Evolutionary conservation across 2,113 vertebrate genomes (phyloP), one percentile per base, ranked within the genome.

Genomic region (Gambusia affinis): DNA sequence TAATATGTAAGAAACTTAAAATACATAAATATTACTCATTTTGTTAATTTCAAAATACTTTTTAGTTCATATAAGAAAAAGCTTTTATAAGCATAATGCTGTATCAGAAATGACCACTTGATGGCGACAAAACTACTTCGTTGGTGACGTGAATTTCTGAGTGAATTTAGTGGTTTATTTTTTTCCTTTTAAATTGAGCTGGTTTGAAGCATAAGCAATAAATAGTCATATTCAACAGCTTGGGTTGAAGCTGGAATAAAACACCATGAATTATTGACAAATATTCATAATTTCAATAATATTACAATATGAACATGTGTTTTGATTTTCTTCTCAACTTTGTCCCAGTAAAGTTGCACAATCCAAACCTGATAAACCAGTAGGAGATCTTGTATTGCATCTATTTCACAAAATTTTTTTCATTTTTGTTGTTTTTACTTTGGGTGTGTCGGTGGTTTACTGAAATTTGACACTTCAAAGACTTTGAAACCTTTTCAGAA

Each of bases 101-200:
- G 22, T 47, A 31, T 33, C 47, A 30, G 0, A 1, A 42, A 27
- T 4, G 0, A 29, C 24, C 79, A 5, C 61, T 64, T 60, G 67
- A 4, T 71, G 82, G 54, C 64, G 42, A 79, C 42, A 75, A 31
- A 73, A 3, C 15, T 4, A 14, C 4, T 30, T 51, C 11, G 30
- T 31, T 4, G 27, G 39, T 42, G 1, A 67, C 12, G 44, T 14
- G 4, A 28, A 8, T 39, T 30, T 29, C 24, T 30, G 29, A 12
- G 14, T 15, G n/a, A 29, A 27, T 27, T 27, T 28, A 5, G 4
- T 5, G 31, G 1, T 33, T 28, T 29, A 51, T 51, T 14, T 17
- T 17, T 47, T 47, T 19, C 17, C 22, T 51, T 33, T 6, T 33
- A 33, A 33, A 33, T 33, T 17, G 44, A 44, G 42, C 3, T 44